Evolutionary conservation across 2,113 vertebrate species (phyloP).

Genomic region (Engraulis encrasicolus): DNA sequence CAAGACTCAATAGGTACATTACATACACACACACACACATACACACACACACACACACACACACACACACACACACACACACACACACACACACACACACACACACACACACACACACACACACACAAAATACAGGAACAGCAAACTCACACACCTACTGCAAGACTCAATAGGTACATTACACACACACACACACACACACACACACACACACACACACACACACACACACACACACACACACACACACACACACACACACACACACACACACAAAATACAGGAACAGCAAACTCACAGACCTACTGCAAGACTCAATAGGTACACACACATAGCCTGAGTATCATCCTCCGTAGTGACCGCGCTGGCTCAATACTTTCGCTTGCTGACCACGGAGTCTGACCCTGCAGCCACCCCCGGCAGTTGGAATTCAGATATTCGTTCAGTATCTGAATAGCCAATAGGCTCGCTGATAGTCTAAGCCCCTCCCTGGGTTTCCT

Average conservation of each 20-base stretch:
- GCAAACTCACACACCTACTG: slow-evolving; percentile 84
- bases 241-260: neutral
- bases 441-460: no score
- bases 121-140: no score
- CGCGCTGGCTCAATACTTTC: no score
- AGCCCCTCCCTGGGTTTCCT: slow-evolving; percentile 78
- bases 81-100: neutral
- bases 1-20: slow-evolving; percentile 82
- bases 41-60: slow-evolving; percentile 6
- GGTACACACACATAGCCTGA: no score
- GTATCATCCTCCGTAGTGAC: no score
- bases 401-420: no score
- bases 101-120: neutral
- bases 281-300: slow-evolving; percentile 88
- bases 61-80: neutral
- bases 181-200: slow-evolving; percentile 17
- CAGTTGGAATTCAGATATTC: no score
- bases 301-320: slow-evolving; percentile 81
- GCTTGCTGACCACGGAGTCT: no score
- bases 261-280: slow-evolving; percentile 63
- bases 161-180: slow-evolving; percentile 83
- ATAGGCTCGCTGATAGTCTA: no score
- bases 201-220: slow-evolving; percentile 6
- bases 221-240: neutral
- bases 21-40: slow-evolving; percentile 59